Base-by-base conservation (phyloP, 2,797 vertebrate genomes). In the Lerista edwardsae region DNA sequence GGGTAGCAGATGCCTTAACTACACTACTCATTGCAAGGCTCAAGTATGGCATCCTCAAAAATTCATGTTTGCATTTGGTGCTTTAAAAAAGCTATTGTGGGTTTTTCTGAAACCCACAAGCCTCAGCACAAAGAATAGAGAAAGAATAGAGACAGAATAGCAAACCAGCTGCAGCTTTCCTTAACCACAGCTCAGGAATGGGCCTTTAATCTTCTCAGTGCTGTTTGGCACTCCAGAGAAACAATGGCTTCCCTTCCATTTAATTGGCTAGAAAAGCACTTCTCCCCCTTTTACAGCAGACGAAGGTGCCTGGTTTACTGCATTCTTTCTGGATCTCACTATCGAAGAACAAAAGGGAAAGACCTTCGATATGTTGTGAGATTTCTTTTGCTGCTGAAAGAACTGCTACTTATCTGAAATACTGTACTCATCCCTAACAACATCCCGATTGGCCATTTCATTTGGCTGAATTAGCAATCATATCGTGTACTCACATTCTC, bases 381-480 rank as follows among this genome's bases (percentile, higher is more conserved):
- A n/a, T 55, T 7, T 51, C 84, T 84, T 34, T 91, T 84, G 69
- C 27, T 14, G 44, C 71, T 85, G 79, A 85, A 87, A 84, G 39
- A 71, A 76, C 89, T 87, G 73, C 2, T 21, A 88, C 87, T 88
- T 65, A 39, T 65, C 68, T 1, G 61, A 80, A 86, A 59, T 31
- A 85, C 21, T 73, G 31, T 75, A n/a, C 17, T 80, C 34, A 21
- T 73, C 47, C 41, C 59, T 76, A 86, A 74, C 79, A 72, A 86
- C 89, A 36, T 3, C 12, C 44, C 71, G 2, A n/a, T 7, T 4
- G 75, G 2, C 39, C 51, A 80, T 86, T 91, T 87, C 4, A 4
- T 78, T 36, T 31, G 55, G 87, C 89, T 87, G 89, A 85, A 91
- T 77, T 7, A 80, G 57, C 84, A 86, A 72, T 25, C 72, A 57